These are phyloP conservation scores for Pseudopleuronectes americanus DNA, from an alignment of 2,797 vertebrate species.

Conservation along the genomic window DNA sequence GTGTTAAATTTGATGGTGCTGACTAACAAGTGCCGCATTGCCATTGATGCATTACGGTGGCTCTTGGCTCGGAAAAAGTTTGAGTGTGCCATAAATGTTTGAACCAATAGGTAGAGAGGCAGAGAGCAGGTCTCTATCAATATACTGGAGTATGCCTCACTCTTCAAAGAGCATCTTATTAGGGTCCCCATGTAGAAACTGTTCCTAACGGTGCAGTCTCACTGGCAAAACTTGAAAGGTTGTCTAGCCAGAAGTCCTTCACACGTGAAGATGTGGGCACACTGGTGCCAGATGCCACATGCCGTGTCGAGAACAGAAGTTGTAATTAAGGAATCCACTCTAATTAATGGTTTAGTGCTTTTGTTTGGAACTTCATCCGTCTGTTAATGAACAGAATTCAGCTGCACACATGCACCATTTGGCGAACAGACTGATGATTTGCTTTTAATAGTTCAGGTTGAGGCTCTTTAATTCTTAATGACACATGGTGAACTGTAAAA, in stretches of 20 bases:
- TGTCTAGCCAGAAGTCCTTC: slow-evolving; percentile 27
- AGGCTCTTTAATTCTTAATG: slow-evolving; percentile 13
- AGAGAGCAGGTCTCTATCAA: slow-evolving; percentile 29
- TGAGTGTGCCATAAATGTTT: slow-evolving; percentile 38
- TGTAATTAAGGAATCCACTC: slow-evolving; percentile 40
- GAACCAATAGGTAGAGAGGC: slow-evolving; percentile 27
- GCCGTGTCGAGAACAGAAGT: slow-evolving; percentile 10
- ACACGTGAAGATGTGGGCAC: slow-evolving; percentile 53
- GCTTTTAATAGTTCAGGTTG: slow-evolving; percentile 17
- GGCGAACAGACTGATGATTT: slow-evolving; percentile 34
- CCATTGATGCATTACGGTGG: slow-evolving; percentile 43
- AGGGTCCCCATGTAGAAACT: slow-evolving; percentile 19
- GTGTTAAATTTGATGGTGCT: slow-evolving; percentile 45
- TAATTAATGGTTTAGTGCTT: slow-evolving; percentile 43
- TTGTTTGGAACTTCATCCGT: slow-evolving; percentile 24
- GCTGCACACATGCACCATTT: slow-evolving; percentile 41
- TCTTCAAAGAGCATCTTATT: slow-evolving; percentile 38
- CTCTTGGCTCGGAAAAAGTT: slow-evolving; percentile 44
- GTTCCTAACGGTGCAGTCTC: slow-evolving; percentile 28
- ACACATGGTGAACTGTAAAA: slow-evolving; percentile 19
- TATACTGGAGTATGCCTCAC: slow-evolving; percentile 23
- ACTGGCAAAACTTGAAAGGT: slow-evolving; percentile 48
- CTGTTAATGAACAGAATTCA: slow-evolving; percentile 30
- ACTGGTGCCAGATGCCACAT: slow-evolving; percentile 55
- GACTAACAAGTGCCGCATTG: slow-evolving; percentile 45